Conservation (phyloP, 2,888 invertebrate genomes). For the Diarsia brunnea region DNA sequence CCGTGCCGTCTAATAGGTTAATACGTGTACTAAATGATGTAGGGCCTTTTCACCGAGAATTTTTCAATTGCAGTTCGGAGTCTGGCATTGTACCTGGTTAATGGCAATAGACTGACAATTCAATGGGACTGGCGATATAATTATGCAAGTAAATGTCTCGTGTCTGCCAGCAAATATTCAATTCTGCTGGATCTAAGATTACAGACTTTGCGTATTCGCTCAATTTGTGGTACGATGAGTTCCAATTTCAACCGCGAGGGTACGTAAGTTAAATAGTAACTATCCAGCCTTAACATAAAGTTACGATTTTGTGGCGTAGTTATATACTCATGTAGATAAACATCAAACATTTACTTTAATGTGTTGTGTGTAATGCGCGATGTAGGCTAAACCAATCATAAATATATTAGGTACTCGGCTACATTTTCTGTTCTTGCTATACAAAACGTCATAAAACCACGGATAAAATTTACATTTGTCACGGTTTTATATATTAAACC, state of each 20-base stretch:
- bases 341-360: neutral
- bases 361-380: neutral
- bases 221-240: constrained; percentile 6
- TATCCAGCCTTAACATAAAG: constrained; percentile 7
- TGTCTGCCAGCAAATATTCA: no score
- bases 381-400: neutral
- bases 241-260: constrained; percentile 9
- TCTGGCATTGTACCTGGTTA: no score
- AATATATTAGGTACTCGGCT: neutral
- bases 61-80: no score
- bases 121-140: no score
- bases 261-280: constrained; percentile 31
- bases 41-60: no score
- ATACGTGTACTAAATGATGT: no score
- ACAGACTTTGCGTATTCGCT: neutral
- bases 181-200: neutral
- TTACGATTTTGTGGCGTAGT: constrained; percentile 10
- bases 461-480: no score
- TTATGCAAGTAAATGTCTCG: no score
- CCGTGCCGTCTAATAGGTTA: no score
- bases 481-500: neutral
- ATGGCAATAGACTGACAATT: no score
- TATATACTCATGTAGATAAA: neutral
- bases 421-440: neutral
- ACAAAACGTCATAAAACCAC: no score